Base-by-base conservation (phyloP, 2,888 invertebrate genomes). In the Prosapia bicincta region DNA sequence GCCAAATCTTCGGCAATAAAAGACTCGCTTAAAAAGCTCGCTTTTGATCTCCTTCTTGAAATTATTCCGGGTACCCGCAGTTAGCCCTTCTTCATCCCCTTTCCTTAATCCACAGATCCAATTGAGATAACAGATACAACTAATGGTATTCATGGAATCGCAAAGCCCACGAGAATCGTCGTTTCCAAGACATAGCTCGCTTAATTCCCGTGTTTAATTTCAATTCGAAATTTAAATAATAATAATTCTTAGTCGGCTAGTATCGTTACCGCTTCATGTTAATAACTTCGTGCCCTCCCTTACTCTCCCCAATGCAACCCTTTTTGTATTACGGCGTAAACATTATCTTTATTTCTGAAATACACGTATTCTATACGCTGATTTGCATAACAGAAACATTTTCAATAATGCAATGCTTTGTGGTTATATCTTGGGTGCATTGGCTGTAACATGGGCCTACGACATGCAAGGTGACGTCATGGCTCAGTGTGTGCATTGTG, bases 81-180 rank as follows among this genome's bases (percentile, higher is more conserved):
- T 54, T 38, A 38, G 38, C 13, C 38, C 38, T 3, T 38, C 38
- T 38, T 54, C 54, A 9, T 54, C 20, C 54, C 20, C 54, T 54
- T 54, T 54, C n/a, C 54, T 54, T 54, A 54, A 54, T 54, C 54
- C 54, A 54, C 54, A 54, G 54, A 54, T 54, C 54, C 54, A 54
- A 54, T 54, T 54, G 54, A 54, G 54, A 54, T 54, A 54, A 54
- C 54, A 20, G 54, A 54, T 54, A 54, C 54, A 54, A 54, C 54
- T 54, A 54, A 54, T 54, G 54, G 54, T 54, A 54, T 54, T 54
- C 54, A 54, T 54, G 54, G 54, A 54, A 54, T 54, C 54, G 54
- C 20, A 54, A 54, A 54, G 54, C 54, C 54, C 54, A 54, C 54
- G 54, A 54, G 54, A 54, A 20, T 54, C 54, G 20, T 54, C 54